Percentiles rank a stretch among this genome's conserved stretches.
Conservation (phyloP, 30 jellyfish, hydroid and myxozoan species). For the Hydractinia symbiolongicarpus region DNA sequence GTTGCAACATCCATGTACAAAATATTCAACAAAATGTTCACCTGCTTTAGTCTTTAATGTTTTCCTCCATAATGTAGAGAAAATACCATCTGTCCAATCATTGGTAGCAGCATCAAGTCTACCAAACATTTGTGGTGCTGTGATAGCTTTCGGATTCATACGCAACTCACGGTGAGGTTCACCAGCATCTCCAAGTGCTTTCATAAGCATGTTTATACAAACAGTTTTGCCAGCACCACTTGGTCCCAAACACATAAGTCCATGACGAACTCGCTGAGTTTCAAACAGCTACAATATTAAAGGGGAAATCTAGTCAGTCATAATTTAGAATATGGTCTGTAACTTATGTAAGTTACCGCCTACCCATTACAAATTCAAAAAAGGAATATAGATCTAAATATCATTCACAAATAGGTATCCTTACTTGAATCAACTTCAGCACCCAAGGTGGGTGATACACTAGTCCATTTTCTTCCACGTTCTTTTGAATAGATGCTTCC, state of each 20-base stretch:
- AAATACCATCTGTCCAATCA: slow-evolving; percentile 97
- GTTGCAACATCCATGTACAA: too few species aligned
- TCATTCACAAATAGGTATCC: not conserved
- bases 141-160: slow-evolving; percentile 93
- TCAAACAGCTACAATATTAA: slow-evolving; percentile 56
- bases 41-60: slow-evolving; percentile 82
- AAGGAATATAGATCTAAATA: not conserved
- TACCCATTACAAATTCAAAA: too few species aligned
- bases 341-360: too few species aligned
- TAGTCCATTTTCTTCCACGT: slow-evolving; percentile 74
- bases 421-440: slow-evolving; percentile 83
- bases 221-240: slow-evolving; percentile 95
- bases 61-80: slow-evolving; percentile 92
- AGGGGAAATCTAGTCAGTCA: not conserved
- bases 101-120: slow-evolving; percentile 91
- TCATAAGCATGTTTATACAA: slow-evolving; percentile 80
- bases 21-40: not conserved
- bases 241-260: slow-evolving; percentile 97
- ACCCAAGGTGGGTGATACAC: slow-evolving; percentile 95
- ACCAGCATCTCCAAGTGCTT: slow-evolving; percentile 94
- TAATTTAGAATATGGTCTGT: too few species aligned
- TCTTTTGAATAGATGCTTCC: slow-evolving; percentile 76
- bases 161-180: slow-evolving; percentile 94
- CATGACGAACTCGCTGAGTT: slow-evolving; percentile 95
- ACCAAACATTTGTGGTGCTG: slow-evolving; percentile 98